Evolutionary conservation across 2,797 vertebrate genomes (phyloP), one percentile per base, ranked within the genome.

Genomic region (Alcedo atthis): DNA sequence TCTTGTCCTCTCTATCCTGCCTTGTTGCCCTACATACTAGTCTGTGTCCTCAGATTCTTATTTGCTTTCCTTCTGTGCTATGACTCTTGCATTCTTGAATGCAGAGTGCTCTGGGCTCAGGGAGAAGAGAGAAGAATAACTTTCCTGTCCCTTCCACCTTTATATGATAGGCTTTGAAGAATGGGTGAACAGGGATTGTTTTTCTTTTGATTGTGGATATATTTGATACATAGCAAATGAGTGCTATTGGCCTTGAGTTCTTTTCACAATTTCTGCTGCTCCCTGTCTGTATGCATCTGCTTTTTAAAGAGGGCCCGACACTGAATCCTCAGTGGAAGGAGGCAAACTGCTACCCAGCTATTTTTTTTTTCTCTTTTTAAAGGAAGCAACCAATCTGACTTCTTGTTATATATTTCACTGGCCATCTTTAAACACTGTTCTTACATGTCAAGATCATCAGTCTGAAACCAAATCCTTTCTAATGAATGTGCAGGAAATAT

Each of bases 201-300:
- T 76, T 76, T 76, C 18, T 84, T 88, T 77, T 90, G 68, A 30
- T 4, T 82, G 53, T 12, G 67, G 63, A 49, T 76, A 19, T 33
- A 42, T 84, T 71, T 84, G 32, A 67, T 59, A 63, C 42, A 28
- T 45, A 79, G 35, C 0, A 0, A 35, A n/a, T 51, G 51, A 73
- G 28, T 35, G 25, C 22, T 68, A 26, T 7, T 33, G 64, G 53
- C 33, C 61, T 61, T 33, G 25, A 74, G 35, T 18, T 83, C 33
- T 68, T 78, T 78, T 55, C 74, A 73, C 26, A 87, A 58, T 35
- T 54, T 59, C 57, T 85, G 21, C 53, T 70, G 35, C 15, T 89
- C n/a, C 42, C 15, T 63, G 2, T 40, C 26, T 54, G 16, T 32
- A 14, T 33, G 22, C 6, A 8, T 7, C 40, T 30, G 19, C 8